Percentiles rank a stretch among this genome's conserved stretches.
These are phyloP conservation scores for Drosophila mayri DNA, from an alignment of 1,140 invertebrate species.

Conservation along the genomic window DNA sequence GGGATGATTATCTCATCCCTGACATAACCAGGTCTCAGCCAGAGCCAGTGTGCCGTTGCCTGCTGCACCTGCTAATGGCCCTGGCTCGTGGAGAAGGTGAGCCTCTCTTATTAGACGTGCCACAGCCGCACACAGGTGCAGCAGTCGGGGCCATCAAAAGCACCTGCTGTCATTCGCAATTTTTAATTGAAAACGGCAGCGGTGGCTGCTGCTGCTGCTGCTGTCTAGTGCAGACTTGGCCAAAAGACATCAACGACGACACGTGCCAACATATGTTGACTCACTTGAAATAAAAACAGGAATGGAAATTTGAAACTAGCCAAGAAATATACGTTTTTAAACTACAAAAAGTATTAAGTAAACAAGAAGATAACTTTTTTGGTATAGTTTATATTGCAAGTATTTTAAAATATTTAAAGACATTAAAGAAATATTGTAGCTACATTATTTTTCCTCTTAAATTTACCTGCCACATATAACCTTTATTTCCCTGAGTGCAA, in stretches of 20 bases:
- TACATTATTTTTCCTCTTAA: background rate
- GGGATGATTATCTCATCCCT: conserved; percentile 5
- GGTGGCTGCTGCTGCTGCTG: conserved; percentile 32
- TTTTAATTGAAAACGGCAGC: conserved; percentile 81
- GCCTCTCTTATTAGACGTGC: conserved; percentile 31
- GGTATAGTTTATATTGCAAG: background rate
- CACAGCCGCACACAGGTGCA: conserved; percentile 55
- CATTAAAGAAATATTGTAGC: background rate
- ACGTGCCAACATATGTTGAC: conserved; percentile 79
- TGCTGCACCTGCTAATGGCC: conserved; percentile 23
- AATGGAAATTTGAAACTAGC: no score
- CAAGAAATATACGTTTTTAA: background rate
- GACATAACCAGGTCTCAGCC: conserved; percentile 10
- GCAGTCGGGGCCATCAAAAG: conserved; percentile 46
- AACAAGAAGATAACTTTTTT: background rate
- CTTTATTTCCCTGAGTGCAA: conserved; percentile 5
- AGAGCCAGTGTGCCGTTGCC: background rate
- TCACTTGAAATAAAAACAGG: background rate
- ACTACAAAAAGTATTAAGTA: background rate
- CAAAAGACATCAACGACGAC: conserved; percentile 54
- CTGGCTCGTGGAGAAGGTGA: conserved; percentile 6
- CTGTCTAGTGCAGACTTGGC: conserved; percentile 63
- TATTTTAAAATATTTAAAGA: background rate
- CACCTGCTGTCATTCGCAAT: conserved; percentile 77
- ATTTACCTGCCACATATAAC: background rate